Conservation (phyloP, 2,113 vertebrate genomes). For the Cyanoderma ruficeps region DNA sequence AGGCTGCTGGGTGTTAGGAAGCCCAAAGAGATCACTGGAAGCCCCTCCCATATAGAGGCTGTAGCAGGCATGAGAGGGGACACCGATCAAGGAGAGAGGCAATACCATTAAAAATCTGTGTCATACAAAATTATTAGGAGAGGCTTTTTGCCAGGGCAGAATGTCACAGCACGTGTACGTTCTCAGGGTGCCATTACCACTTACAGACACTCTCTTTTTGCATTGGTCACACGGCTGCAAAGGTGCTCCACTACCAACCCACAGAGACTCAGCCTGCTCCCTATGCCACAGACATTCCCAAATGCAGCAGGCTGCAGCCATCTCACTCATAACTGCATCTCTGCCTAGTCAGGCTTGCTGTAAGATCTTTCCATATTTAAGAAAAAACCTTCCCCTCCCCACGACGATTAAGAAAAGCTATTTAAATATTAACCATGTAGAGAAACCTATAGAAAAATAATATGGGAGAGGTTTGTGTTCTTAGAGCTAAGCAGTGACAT, state of each 20-base stretch:
- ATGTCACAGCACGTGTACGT: not conserved
- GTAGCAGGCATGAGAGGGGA: not conserved
- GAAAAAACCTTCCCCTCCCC: not conserved
- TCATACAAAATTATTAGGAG: not conserved
- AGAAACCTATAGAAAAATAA: slow-evolving; percentile 32
- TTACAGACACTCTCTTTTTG: not conserved
- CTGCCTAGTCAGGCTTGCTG: slow-evolving; percentile 30
- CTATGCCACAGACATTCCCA: not conserved
- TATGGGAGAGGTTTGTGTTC: slow-evolving; percentile 10
- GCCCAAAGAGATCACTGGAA: not conserved
- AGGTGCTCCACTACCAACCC: not conserved
- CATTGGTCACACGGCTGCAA: not conserved
- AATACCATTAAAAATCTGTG: not conserved
- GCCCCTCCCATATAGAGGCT: not conserved
- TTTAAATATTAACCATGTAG: slow-evolving; percentile 60
- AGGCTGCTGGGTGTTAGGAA: not conserved
- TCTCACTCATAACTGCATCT: slow-evolving; percentile 18
- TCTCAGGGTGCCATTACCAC: not conserved
- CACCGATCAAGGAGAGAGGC: slow-evolving; percentile 11
- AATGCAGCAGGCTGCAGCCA: slow-evolving; percentile 14
- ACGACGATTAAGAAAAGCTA: not conserved
- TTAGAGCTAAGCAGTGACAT: not conserved
- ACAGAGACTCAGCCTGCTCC: not conserved
- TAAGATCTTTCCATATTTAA: slow-evolving; percentile 36
- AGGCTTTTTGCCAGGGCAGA: slow-evolving; percentile 1